Evolutionary conservation across 2,888 invertebrate species (phyloP).

Genomic region (Dicyrtoma fusca): DNA sequence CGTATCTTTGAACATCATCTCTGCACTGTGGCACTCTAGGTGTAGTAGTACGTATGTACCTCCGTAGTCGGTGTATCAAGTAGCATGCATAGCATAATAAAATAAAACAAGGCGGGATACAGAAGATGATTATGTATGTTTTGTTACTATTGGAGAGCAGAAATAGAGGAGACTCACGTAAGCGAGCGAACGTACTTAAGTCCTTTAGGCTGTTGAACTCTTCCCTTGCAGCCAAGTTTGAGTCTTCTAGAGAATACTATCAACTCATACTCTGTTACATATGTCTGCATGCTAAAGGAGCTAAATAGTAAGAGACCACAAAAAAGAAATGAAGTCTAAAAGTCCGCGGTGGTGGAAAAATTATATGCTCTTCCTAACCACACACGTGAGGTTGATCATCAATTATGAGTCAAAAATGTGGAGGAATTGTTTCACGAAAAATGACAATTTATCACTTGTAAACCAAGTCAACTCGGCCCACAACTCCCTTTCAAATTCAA

Average conservation of each 20-base stretch:
- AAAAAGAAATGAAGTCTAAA: no score
- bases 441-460: conserved; percentile 35
- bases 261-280: neutral
- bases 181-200: no score
- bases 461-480: conserved; percentile 5
- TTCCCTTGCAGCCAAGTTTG: neutral
- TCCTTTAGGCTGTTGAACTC: conserved; percentile 38
- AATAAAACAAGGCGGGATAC: conserved; percentile 11
- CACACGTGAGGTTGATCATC: conserved; percentile 37
- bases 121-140: conserved; percentile 15
- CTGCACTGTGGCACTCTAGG: no score
- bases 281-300: no score
- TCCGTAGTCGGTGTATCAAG: no score
- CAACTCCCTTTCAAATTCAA: no score
- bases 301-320: neutral
- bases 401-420: conserved; percentile 28
- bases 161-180: conserved; percentile 25
- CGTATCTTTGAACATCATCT: no score
- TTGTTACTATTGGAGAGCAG: conserved; percentile 15
- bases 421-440: conserved; percentile 38
- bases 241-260: neutral
- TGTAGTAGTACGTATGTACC: no score
- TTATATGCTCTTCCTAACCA: conserved; percentile 33
- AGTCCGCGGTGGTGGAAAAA: conserved; percentile 24
- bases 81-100: conserved; percentile 1